Conservation (phyloP, 2,888 invertebrate genomes). For the Magallana nippona region DNA sequence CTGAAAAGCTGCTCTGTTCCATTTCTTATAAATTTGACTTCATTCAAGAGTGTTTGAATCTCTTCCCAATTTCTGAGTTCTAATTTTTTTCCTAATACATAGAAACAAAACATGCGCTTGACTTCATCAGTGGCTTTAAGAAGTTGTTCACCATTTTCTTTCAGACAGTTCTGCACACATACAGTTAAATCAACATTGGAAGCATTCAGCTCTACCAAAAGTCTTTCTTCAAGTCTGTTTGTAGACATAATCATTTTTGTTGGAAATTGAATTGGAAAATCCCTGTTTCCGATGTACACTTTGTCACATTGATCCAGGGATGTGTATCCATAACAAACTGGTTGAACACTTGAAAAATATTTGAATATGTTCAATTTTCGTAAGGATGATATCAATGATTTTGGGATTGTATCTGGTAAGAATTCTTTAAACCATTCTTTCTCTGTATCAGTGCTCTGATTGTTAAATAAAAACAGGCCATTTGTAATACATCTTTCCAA, state of each 20-base stretch:
- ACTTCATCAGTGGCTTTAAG: neutral
- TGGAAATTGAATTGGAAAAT: slow-evolving; percentile 24
- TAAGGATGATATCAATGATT: neutral
- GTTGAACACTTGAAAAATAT: neutral
- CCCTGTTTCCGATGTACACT: slow-evolving; percentile 10
- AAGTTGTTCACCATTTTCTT: neutral
- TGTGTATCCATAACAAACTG: neutral
- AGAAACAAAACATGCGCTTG: neutral
- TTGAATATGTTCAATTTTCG: neutral
- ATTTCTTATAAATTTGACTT: slow-evolving; percentile 24
- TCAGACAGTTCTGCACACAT: neutral
- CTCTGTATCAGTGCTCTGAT: neutral
- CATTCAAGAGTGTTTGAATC: neutral
- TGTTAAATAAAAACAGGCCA: neutral
- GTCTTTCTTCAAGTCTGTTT: neutral
- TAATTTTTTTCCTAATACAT: neutral
- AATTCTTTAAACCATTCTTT: neutral
- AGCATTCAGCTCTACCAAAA: neutral
- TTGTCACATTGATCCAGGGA: neutral
- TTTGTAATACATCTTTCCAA: neutral
- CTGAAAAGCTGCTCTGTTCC: neutral
- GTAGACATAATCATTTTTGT: neutral
- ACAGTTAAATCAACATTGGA: neutral
- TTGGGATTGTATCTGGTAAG: neutral
- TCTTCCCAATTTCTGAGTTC: neutral